A percentile compares a stretch with the other conserved stretches of the same genome.
Evolutionary conservation across 1,140 invertebrate genomes (phyloP).

Genomic region (Cyclina sinensis): DNA sequence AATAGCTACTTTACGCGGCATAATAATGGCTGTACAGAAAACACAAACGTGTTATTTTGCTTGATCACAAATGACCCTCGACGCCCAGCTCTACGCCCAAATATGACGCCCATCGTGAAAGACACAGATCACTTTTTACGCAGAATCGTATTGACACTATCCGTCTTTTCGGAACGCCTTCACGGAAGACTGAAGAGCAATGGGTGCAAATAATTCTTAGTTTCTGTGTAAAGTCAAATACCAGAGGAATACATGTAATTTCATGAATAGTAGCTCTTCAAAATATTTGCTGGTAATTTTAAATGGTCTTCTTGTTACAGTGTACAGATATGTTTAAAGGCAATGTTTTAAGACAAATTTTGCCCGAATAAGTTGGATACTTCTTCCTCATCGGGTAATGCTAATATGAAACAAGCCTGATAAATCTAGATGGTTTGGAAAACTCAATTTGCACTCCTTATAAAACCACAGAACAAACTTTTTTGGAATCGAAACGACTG

Average conservation of each 20-base stretch:
- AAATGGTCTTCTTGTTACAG: background rate
- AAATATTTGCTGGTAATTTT: background rate
- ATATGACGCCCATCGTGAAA: slow-evolving; percentile 8
- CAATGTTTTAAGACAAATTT: no score
- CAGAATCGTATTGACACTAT: background rate
- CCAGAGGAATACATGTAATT: background rate
- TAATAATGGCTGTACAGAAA: slow-evolving; percentile 51
- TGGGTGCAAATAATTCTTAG: no score
- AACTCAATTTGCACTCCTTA: no score
- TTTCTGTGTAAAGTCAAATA: no score
- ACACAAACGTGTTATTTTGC: slow-evolving; percentile 38
- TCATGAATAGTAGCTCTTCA: background rate
- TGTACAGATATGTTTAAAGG: no score
- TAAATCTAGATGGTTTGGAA: no score
- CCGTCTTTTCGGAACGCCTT: background rate
- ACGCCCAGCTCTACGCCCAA: slow-evolving; percentile 30
- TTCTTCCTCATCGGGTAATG: no score
- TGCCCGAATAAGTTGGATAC: no score
- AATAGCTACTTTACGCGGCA: slow-evolving; percentile 40
- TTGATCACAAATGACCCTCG: slow-evolving; percentile 21
- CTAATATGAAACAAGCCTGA: no score
- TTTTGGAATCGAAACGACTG: no score
- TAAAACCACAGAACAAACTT: no score
- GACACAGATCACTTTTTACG: background rate
- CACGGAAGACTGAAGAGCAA: background rate